These are phyloP conservation scores for Drosophila trichaetosa DNA, from an alignment of 2,888 invertebrate species.

Conservation along the genomic window DNA sequence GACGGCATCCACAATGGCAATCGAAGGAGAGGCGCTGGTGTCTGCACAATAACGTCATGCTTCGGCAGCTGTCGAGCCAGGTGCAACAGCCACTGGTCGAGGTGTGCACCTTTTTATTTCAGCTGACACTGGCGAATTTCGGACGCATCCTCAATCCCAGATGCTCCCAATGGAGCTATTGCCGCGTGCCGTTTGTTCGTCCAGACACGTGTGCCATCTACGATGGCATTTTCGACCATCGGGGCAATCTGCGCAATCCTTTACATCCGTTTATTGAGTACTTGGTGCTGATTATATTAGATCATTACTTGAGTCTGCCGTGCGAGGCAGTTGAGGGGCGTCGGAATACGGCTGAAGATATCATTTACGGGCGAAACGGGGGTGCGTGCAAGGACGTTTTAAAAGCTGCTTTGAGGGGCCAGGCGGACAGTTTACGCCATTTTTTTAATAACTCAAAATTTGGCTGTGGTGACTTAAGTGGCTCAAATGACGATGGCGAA, in stretches of 20 bases:
- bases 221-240: constrained; percentile 46
- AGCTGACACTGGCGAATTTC: constrained; percentile 48
- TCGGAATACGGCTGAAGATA: background rate
- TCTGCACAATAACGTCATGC: constrained; percentile 13
- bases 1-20: constrained; percentile 7
- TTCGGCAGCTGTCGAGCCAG: constrained; percentile 22
- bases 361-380: background rate
- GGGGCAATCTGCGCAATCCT: constrained; percentile 40
- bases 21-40: constrained; percentile 42
- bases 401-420: background rate
- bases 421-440: background rate
- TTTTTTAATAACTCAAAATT: constrained; percentile 2
- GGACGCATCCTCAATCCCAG: constrained; percentile 42
- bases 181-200: constrained; percentile 43
- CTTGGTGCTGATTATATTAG: constrained; percentile 34
- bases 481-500: background rate
- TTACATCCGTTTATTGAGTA: constrained; percentile 42
- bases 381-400: constrained; percentile 28
- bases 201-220: constrained; percentile 48
- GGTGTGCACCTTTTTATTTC: constrained; percentile 41
- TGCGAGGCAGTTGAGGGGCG: background rate
- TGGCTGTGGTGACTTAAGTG: background rate
- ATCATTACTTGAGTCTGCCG: constrained; percentile 36
- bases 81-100: constrained; percentile 17
- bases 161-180: constrained; percentile 34